phyloP scores from a whole-genome alignment of 2,888 invertebrate genomes.

The Lagria hirta region DNA sequence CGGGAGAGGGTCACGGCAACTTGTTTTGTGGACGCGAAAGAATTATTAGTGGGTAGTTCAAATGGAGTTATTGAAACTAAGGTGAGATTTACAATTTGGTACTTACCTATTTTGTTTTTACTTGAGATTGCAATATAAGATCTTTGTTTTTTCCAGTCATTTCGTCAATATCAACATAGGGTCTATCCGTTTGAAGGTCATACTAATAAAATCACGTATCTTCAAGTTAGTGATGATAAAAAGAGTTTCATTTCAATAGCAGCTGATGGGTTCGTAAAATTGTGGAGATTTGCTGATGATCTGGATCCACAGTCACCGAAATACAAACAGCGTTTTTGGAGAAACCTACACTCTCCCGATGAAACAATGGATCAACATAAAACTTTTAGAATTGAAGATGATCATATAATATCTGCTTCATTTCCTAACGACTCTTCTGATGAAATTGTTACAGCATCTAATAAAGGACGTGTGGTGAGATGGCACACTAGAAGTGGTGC shows the following conservation, averaged over 20 bases:
- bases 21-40: conserved; percentile 57
- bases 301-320: conserved; percentile 45
- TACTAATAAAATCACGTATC: conserved; percentile 54
- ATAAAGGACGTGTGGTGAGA: conserved; percentile 31
- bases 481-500: conserved; percentile 28
- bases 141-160: conserved; percentile 17
- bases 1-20: conserved; percentile 60
- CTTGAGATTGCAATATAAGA: no score
- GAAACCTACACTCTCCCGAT: conserved; percentile 44
- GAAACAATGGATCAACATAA: conserved; percentile 32
- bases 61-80: conserved; percentile 55
- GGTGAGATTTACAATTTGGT: conserved; percentile 13
- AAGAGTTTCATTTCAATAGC: conserved; percentile 63
- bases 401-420: conserved; percentile 40
- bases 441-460: conserved; percentile 35
- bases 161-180: conserved; percentile 13
- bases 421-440: conserved; percentile 31
- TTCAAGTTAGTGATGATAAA: conserved; percentile 59
- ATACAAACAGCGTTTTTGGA: conserved; percentile 46
- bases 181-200: conserved; percentile 52
- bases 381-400: conserved; percentile 27
- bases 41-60: conserved; percentile 55
- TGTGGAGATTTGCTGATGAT: conserved; percentile 57
- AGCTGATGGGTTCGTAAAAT: conserved; percentile 59
- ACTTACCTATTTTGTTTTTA: not conserved